A percentile compares a stretch with the other conserved stretches of the same genome.
These are phyloP conservation scores for Leucoraja ocellata DNA, from an alignment of 2,797 vertebrate species.

Conservation along the genomic window DNA sequence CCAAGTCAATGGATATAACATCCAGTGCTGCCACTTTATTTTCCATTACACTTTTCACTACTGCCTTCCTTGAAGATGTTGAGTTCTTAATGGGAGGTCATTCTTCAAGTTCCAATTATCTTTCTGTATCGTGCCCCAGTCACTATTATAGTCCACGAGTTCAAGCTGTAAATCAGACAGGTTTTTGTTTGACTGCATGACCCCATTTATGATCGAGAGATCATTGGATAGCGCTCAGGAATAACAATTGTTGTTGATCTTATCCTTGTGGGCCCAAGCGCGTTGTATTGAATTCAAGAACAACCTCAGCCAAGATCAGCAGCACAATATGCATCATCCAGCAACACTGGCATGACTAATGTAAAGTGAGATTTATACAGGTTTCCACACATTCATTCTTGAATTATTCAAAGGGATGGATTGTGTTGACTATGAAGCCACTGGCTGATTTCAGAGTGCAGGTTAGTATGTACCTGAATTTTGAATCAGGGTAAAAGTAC, in stretches of 20 bases:
- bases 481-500: too few species aligned
- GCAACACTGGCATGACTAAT: neutral
- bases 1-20: neutral
- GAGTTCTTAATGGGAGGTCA: neutral
- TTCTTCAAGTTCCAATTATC: neutral
- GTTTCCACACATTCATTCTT: neutral
- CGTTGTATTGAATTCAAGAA: neutral
- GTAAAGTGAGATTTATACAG: neutral
- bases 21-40: neutral
- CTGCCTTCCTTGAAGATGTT: neutral
- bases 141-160: neutral
- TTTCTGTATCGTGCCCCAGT: neutral
- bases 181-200: neutral
- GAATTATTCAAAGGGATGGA: neutral
- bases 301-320: neutral
- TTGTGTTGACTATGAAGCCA: too few species aligned
- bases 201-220: neutral
- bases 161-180: neutral
- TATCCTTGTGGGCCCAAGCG: neutral
- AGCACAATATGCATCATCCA: neutral
- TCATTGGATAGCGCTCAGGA: neutral
- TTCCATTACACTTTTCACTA: neutral
- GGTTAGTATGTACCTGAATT: too few species aligned
- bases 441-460: too few species aligned
- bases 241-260: neutral